These are phyloP conservation scores for Micromys minutus DNA, from an alignment of 2,113 vertebrate genomes.

Conservation along the genomic window DNA sequence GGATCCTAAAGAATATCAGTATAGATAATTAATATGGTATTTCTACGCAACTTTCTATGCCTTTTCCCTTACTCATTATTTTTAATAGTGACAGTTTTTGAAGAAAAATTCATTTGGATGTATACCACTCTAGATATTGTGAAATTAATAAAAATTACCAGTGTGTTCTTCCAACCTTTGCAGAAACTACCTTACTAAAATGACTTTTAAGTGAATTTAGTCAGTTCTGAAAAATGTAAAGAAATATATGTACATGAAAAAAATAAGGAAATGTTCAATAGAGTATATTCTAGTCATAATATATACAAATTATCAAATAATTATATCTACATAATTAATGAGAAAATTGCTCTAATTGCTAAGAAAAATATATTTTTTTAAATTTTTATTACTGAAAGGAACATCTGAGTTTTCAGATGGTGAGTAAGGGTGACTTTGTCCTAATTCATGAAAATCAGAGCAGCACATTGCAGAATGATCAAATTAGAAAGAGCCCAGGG, in stretches of 20 bases:
- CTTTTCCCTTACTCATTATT: neutral
- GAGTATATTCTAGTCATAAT: conserved; percentile 39
- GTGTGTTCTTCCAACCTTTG: neutral
- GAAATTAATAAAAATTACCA: neutral
- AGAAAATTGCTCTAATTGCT: conserved; percentile 52
- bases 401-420: conserved; percentile 77
- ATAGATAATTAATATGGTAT: neutral
- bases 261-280: neutral
- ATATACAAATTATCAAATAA: conserved; percentile 60
- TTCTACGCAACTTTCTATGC: neutral
- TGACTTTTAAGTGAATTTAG: neutral
- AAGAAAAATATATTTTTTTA: conserved; percentile 74
- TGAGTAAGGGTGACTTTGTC: conserved; percentile 70
- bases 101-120: neutral
- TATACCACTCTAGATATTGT: neutral
- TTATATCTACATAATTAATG: conserved; percentile 54
- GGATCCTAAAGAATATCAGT: neutral
- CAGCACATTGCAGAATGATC: conserved; percentile 57
- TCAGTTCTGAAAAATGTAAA: neutral
- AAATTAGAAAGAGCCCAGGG: conserved; percentile 72
- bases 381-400: conserved; percentile 70
- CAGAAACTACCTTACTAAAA: neutral
- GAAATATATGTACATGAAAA: neutral
- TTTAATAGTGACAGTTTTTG: neutral
- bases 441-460: conserved; percentile 70